phyloP scores from a whole-genome alignment of 2,797 vertebrate species.

The Muraenolepis orangiensis region DNA sequence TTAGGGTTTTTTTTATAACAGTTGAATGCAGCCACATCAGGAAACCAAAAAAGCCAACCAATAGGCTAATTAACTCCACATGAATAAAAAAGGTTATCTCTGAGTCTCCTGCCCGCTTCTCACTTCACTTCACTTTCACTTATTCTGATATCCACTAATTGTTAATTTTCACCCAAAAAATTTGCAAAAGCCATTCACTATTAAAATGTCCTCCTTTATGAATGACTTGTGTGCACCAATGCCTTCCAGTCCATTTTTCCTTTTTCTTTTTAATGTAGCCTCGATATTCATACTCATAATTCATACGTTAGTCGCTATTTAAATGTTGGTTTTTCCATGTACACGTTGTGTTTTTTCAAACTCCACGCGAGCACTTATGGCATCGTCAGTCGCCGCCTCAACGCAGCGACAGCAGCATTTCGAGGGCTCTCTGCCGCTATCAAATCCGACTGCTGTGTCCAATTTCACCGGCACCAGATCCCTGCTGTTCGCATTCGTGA shows the following conservation, averaged over 20 bases:
- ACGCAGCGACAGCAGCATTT: not conserved
- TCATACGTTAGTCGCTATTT: not conserved
- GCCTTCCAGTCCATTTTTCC: not conserved
- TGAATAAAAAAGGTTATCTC: no score
- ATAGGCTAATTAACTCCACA: no score
- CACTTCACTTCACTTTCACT: no score
- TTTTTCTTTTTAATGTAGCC: no score
- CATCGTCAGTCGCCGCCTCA: not conserved
- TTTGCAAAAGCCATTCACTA: not conserved
- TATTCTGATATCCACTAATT: not conserved
- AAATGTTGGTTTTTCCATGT: not conserved
- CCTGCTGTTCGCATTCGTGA: constrained; percentile 10
- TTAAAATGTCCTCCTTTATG: not conserved
- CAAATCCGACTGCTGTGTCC: constrained; percentile 14
- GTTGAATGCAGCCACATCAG: no score
- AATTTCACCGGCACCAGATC: constrained; percentile 15
- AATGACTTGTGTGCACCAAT: not conserved
- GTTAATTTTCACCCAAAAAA: not conserved
- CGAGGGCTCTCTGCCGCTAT: constrained; percentile 10
- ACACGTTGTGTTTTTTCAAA: not conserved
- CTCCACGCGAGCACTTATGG: not conserved
- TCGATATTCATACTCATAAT: no score
- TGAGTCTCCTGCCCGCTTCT: not conserved
- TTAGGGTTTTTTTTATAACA: no score
- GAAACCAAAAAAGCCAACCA: no score